Evolutionary conservation across 2,888 invertebrate genomes (phyloP).

Genomic region (Campopleginae sp.): DNA sequence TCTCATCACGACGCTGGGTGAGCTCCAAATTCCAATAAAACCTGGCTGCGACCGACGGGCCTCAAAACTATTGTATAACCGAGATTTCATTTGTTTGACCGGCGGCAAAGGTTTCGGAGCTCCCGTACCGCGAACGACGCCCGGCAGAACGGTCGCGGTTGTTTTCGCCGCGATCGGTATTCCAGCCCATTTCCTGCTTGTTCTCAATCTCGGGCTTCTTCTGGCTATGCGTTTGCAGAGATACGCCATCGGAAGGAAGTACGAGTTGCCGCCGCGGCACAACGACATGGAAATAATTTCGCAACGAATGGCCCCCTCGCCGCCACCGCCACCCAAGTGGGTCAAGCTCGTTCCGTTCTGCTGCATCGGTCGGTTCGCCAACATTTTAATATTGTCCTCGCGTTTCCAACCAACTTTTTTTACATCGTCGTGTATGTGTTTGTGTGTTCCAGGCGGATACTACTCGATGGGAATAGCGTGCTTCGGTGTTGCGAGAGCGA

Average conservation of each 20-base stretch:
- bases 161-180: constrained; percentile 89
- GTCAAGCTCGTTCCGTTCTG: constrained; percentile 79
- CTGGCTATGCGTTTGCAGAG: constrained; percentile 85
- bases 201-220: constrained; percentile 86
- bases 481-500: constrained; percentile 87
- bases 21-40: too few species aligned
- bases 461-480: constrained; percentile 86
- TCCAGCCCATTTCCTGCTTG: constrained; percentile 88
- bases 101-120: constrained; percentile 88
- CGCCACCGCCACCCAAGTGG: constrained; percentile 78
- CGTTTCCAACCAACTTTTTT: neutral
- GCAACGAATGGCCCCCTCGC: constrained; percentile 66
- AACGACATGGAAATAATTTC: constrained; percentile 68
- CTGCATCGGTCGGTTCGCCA: constrained; percentile 75
- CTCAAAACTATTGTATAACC: neutral
- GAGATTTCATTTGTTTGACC: constrained; percentile 72
- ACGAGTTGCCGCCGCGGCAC: constrained; percentile 60
- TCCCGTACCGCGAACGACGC: constrained; percentile 88
- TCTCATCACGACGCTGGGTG: constrained; percentile 89
- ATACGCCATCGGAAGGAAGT: constrained; percentile 80
- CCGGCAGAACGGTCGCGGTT: constrained; percentile 87
- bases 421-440: too few species aligned
- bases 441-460: constrained; percentile 84
- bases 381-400: neutral
- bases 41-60: too few species aligned